Conservation (phyloP, 2,888 invertebrate species). For the Steinernema scapterisci region DNA sequence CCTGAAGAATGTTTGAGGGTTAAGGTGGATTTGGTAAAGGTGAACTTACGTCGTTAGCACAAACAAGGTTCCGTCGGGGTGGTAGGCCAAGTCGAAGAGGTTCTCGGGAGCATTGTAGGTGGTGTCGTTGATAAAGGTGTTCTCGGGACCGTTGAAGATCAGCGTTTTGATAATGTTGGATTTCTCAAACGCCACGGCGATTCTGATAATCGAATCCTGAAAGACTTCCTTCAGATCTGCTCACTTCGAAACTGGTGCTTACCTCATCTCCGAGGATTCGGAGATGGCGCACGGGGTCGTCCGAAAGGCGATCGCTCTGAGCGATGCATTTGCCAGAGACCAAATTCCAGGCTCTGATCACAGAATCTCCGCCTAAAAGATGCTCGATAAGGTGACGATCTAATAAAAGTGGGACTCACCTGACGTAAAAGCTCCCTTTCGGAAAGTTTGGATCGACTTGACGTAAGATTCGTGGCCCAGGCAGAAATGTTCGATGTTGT, state of each 20-base stretch:
- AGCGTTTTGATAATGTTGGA: neutral
- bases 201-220: neutral
- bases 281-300: neutral
- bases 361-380: constrained; percentile 15
- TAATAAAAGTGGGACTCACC: constrained; percentile 33
- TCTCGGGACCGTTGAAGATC: neutral
- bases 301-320: neutral
- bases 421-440: constrained; percentile 39
- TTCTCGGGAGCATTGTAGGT: neutral
- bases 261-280: neutral
- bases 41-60: constrained; percentile 4
- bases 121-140: neutral
- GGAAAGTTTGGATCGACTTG: constrained; percentile 34
- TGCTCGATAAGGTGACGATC: neutral
- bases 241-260: no score
- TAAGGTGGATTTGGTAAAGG: no score
- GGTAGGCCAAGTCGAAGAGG: neutral
- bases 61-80: neutral
- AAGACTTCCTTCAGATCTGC: no score
- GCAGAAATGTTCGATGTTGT: constrained; percentile 48
- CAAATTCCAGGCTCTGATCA: constrained; percentile 9
- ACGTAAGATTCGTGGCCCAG: constrained; percentile 52
- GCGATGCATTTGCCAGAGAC: neutral
- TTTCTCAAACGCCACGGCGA: constrained; percentile 17
- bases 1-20: no score